Evolutionary conservation across 2,888 invertebrate genomes (phyloP).

Genomic region (Drosophila cracens): DNA sequence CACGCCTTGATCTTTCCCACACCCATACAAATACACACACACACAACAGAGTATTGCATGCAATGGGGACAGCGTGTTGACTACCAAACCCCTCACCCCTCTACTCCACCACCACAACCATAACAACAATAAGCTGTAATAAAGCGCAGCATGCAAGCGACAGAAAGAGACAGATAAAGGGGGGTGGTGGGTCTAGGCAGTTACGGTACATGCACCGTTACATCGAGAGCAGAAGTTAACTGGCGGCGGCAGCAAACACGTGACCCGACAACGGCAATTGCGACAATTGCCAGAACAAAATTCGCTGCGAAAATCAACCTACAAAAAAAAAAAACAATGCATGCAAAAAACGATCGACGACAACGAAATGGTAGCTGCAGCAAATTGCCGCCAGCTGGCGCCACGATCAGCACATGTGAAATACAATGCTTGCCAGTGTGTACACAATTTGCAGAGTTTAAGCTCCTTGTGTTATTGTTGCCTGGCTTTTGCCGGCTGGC

Average conservation of each 20-base stretch:
- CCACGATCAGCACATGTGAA: slow-evolving; percentile 35
- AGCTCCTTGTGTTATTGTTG: slow-evolving; percentile 20
- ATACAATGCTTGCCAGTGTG: slow-evolving; percentile 6
- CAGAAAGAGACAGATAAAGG: slow-evolving; percentile 46
- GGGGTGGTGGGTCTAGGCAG: slow-evolving; percentile 25
- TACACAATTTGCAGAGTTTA: slow-evolving; percentile 18
- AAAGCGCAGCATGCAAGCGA: slow-evolving; percentile 77
- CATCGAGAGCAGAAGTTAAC: slow-evolving; percentile 80
- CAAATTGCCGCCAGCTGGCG: slow-evolving; percentile 50
- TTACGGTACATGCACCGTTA: slow-evolving; percentile 75
- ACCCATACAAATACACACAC: slow-evolving; percentile 49
- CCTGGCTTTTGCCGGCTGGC: slow-evolving; percentile 41
- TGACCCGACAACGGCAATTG: slow-evolving; percentile 79
- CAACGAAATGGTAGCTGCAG: neutral
- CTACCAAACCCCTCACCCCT: slow-evolving; percentile 53
- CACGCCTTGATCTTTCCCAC: slow-evolving; percentile 78
- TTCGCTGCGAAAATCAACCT: slow-evolving; percentile 46
- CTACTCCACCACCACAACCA: slow-evolving; percentile 27
- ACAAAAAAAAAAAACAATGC: slow-evolving; percentile 20
- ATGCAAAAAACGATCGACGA: slow-evolving; percentile 36
- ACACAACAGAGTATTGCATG: slow-evolving; percentile 53
- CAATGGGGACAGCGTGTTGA: slow-evolving; percentile 56
- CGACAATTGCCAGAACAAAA: slow-evolving; percentile 68
- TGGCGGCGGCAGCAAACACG: slow-evolving; percentile 74
- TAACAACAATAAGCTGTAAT: slow-evolving; percentile 56